Percentiles rank a stretch among this genome's conserved stretches.
phyloP scores from a whole-genome alignment of 2,888 invertebrate genomes.

The Conops quadrifasciatus region DNA sequence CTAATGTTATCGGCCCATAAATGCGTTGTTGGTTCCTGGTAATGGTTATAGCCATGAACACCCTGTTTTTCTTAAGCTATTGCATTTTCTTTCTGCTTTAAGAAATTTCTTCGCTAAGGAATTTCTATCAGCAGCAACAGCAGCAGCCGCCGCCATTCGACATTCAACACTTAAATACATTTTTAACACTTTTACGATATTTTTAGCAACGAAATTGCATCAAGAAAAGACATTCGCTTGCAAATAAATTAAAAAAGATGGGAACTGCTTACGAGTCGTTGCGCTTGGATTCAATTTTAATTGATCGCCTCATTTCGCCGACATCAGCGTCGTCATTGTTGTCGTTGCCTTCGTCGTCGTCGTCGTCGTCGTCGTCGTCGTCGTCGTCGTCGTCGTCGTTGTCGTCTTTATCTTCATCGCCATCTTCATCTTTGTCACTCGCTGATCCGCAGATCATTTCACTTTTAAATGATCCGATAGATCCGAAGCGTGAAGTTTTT shows the following conservation, averaged over 20 bases:
- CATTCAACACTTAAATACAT: conserved; percentile 5
- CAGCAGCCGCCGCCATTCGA: background rate
- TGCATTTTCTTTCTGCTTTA: too few species aligned
- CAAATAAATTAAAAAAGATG: background rate
- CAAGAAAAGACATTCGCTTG: background rate
- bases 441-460: too few species aligned
- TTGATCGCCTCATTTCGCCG: conserved; percentile 21
- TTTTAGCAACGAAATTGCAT: conserved; percentile 25
- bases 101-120: conserved; percentile 14
- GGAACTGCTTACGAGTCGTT: background rate
- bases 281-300: background rate
- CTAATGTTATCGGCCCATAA: too few species aligned
- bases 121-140: conserved; percentile 4
- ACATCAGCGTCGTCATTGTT: conserved; percentile 15
- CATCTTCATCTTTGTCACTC: too few species aligned
- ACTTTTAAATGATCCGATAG: conserved; percentile 30
- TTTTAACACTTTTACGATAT: conserved; percentile 22
- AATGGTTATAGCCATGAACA: background rate
- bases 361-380: too few species aligned
- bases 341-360: too few species aligned
- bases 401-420: too few species aligned
- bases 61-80: conserved; percentile 29
- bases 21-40: too few species aligned
- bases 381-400: too few species aligned
- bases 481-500: conserved; percentile 20